These are phyloP conservation scores for Neoitamus cyanurus DNA, from an alignment of 2,888 invertebrate genomes.

Conservation along the genomic window DNA sequence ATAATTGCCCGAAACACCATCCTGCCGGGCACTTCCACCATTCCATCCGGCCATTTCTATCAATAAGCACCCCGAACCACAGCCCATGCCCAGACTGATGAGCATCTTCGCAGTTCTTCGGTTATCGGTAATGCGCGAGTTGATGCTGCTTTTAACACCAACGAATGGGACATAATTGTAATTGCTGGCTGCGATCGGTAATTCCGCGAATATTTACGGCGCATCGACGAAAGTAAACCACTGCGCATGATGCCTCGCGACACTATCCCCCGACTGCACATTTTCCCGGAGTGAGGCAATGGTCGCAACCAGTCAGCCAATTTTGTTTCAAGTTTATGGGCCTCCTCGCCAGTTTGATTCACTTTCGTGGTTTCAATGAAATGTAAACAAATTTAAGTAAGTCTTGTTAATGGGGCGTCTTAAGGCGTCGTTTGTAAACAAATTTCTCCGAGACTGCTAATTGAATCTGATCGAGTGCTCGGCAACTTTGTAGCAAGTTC, in stretches of 20 bases:
- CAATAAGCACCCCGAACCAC: background rate
- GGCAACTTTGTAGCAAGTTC: slow-evolving; percentile 3
- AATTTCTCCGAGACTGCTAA: slow-evolving; percentile 2
- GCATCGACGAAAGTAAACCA: slow-evolving; percentile 41
- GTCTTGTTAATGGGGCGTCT: slow-evolving; percentile 11
- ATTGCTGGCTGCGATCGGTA: slow-evolving; percentile 39
- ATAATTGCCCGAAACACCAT: background rate
- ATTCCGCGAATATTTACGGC: slow-evolving; percentile 39
- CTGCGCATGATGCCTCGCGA: background rate
- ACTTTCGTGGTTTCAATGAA: slow-evolving; percentile 30
- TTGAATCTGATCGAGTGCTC: background rate
- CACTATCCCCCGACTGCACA: background rate
- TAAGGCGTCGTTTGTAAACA: slow-evolving; percentile 28
- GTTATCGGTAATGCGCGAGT: slow-evolving; percentile 39
- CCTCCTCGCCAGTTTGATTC: background rate
- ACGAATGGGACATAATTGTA: slow-evolving; percentile 38
- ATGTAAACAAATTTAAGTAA: slow-evolving; percentile 44
- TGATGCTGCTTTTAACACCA: slow-evolving; percentile 43
- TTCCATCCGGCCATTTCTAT: background rate
- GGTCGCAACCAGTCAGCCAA: slow-evolving; percentile 9
- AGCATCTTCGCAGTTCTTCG: slow-evolving; percentile 1
- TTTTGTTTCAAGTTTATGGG: slow-evolving; percentile 27
- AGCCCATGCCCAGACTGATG: background rate
- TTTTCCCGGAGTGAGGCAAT: slow-evolving; percentile 9
- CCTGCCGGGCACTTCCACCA: background rate